These are phyloP conservation scores for Philopedon plagiatum DNA, from an alignment of 2,888 invertebrate species.

Conservation along the genomic window DNA sequence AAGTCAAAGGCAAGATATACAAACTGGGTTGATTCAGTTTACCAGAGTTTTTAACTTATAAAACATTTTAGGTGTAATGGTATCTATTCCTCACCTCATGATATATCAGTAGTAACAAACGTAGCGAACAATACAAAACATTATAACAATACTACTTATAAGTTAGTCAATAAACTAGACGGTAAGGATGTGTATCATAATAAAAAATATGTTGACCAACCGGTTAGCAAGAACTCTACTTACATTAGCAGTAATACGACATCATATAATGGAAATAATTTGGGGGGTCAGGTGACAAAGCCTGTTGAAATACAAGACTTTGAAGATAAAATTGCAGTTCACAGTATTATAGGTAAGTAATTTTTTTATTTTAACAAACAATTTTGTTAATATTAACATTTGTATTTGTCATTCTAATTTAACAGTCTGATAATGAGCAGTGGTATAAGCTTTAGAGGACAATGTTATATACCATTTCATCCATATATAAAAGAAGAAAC, in stretches of 20 bases:
- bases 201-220: constrained; percentile 37
- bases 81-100: constrained; percentile 55
- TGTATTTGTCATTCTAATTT: background rate
- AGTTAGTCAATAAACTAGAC: constrained; percentile 52
- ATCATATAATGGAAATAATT: constrained; percentile 48
- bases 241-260: constrained; percentile 19
- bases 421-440: background rate
- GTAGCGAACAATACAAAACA: constrained; percentile 54
- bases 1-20: constrained; percentile 58
- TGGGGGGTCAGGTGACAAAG: constrained; percentile 58
- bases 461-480: no score
- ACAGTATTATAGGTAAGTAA: constrained; percentile 68
- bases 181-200: constrained; percentile 55
- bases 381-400: background rate
- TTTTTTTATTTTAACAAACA: background rate
- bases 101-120: constrained; percentile 46
- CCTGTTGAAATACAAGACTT: constrained; percentile 57
- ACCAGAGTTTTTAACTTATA: background rate
- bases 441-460: background rate
- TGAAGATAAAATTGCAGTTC: constrained; percentile 63
- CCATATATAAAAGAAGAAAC: no score
- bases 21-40: background rate
- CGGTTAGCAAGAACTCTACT: constrained; percentile 13
- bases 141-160: constrained; percentile 56
- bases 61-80: constrained; percentile 59